Evolutionary conservation across 2,888 invertebrate genomes (phyloP).

Genomic region (Emesis furor): DNA sequence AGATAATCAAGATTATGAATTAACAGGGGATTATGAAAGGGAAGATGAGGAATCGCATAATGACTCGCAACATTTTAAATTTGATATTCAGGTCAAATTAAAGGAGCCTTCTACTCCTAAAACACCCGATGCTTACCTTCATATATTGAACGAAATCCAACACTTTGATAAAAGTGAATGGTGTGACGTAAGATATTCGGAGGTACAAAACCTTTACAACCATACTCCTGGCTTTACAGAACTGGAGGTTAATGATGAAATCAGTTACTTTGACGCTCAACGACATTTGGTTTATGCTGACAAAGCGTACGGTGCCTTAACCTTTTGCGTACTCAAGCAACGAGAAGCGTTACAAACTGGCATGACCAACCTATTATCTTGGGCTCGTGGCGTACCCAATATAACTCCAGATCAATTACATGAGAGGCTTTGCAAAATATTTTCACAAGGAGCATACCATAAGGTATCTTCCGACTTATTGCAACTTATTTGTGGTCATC

Average conservation of each 20-base stretch:
- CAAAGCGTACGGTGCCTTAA: conserved; percentile 8
- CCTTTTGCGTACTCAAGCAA: conserved; percentile 24
- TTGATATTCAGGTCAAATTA: conserved; percentile 17
- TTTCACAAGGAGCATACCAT: not conserved
- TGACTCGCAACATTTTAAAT: not conserved
- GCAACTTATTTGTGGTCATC: conserved; percentile 43
- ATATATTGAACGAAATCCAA: conserved; percentile 12
- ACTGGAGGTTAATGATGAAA: conserved; percentile 27
- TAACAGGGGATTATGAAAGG: not conserved
- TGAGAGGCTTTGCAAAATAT: not conserved
- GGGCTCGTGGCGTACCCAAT: not conserved
- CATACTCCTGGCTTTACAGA: conserved; percentile 7
- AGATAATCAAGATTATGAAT: not conserved
- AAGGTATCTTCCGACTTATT: conserved; percentile 10
- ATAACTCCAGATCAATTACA: not conserved
- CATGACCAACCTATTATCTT: not conserved
- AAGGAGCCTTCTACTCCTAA: conserved; percentile 19
- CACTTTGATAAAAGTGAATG: conserved; percentile 24
- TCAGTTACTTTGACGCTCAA: conserved; percentile 5
- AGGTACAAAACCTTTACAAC: conserved; percentile 27
- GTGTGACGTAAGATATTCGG: conserved; percentile 30
- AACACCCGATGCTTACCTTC: not conserved
- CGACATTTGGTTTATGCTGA: conserved; percentile 25
- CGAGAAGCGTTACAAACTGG: conserved; percentile 14
- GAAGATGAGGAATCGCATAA: not conserved